phyloP scores from a whole-genome alignment of 2,888 invertebrate genomes.

The Hydroisotoma schaefferi region DNA sequence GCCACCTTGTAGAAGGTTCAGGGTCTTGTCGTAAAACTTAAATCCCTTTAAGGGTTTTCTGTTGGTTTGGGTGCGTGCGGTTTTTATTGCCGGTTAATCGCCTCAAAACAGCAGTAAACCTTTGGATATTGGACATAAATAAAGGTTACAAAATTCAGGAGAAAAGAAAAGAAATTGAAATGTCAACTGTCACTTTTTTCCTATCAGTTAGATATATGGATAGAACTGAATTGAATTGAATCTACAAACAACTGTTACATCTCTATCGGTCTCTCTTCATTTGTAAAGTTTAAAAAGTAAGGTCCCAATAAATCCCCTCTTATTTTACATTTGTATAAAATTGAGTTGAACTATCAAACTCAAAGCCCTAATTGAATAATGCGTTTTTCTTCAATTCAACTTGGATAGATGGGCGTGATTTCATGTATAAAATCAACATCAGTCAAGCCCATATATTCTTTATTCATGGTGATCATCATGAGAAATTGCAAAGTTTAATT shows the following conservation, averaged over 20 bases:
- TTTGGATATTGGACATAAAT: neutral
- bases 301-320: no score
- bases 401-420: constrained; percentile 13
- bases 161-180: constrained; percentile 3
- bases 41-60: neutral
- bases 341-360: neutral
- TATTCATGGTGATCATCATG: constrained; percentile 1
- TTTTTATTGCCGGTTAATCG: constrained; percentile 38
- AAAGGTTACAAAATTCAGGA: constrained; percentile 2
- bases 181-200: constrained; percentile 8
- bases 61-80: constrained; percentile 25
- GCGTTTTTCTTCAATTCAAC: neutral
- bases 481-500: constrained; percentile 11
- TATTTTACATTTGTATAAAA: no score
- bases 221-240: no score
- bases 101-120: constrained; percentile 33
- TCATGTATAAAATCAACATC: constrained; percentile 14
- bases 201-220: no score
- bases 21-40: neutral
- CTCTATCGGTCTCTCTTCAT: neutral
- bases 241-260: neutral
- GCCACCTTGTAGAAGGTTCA: neutral
- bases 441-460: constrained; percentile 8
- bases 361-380: constrained; percentile 6
- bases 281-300: neutral